phyloP scores from a whole-genome alignment of 2,888 invertebrate genomes.

The Crossocerus cetratus region DNA sequence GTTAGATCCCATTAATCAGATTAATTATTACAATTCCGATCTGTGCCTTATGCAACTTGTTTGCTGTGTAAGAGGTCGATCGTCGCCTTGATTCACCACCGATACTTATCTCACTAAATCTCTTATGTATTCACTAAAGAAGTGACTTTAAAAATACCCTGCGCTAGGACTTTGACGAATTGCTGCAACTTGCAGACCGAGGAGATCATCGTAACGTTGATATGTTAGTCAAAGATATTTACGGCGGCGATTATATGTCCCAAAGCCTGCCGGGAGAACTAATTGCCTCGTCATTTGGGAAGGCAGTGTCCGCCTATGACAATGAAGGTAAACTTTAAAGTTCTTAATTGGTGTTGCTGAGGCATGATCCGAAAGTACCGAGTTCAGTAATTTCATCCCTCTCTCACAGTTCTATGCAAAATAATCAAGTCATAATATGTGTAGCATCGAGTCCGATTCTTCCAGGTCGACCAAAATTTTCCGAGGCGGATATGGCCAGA shows the following conservation, averaged over 20 bases:
- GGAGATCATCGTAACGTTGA: conserved; percentile 83
- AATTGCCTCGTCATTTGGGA: conserved; percentile 85
- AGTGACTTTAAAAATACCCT: conserved; percentile 41
- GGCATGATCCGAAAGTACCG: too few relatives aligned
- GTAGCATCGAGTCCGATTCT: not conserved
- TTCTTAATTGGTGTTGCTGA: too few relatives aligned
- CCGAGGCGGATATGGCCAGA: conserved; percentile 81
- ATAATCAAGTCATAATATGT: too few relatives aligned
- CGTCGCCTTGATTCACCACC: too few relatives aligned
- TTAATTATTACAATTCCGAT: too few relatives aligned
- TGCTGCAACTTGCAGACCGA: conserved; percentile 81
- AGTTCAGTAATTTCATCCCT: too few relatives aligned
- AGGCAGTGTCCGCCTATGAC: conserved; percentile 75
- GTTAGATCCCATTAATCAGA: too few relatives aligned
- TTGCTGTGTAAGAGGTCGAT: too few relatives aligned
- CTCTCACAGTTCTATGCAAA: too few relatives aligned
- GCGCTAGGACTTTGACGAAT: conserved; percentile 81
- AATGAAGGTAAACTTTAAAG: conserved; percentile 13
- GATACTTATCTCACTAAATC: not conserved
- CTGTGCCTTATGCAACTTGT: too few relatives aligned
- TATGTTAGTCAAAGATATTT: conserved; percentile 84
- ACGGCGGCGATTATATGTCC: conserved; percentile 80
- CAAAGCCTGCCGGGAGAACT: conserved; percentile 82
- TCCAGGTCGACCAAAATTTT: conserved; percentile 71
- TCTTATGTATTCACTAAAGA: conserved; percentile 28